These are phyloP conservation scores for Pollenia amentaria DNA, from an alignment of 2,888 invertebrate species.

Conservation along the genomic window DNA sequence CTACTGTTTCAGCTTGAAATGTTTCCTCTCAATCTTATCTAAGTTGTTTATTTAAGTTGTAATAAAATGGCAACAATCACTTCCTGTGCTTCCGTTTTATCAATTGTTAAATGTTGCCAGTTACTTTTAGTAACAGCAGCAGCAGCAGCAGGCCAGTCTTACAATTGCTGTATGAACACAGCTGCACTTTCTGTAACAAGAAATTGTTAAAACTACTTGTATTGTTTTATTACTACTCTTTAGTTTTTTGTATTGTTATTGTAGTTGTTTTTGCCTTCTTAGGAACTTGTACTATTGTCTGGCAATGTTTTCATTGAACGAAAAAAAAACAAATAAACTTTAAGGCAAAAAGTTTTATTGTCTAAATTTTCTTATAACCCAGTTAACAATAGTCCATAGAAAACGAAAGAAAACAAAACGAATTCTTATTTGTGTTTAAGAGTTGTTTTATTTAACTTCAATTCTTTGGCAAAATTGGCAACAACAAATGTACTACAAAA, in stretches of 20 bases:
- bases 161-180: conserved; percentile 11
- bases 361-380: conserved; percentile 28
- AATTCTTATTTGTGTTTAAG: conserved; percentile 61
- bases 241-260: conserved; percentile 17
- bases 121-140: conserved; percentile 13
- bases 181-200: conserved; percentile 20
- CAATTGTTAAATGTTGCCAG: conserved; percentile 64
- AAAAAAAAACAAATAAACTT: conserved; percentile 10
- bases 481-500: background rate
- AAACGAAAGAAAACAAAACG: conserved; percentile 12
- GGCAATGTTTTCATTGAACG: conserved; percentile 3
- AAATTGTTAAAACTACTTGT: conserved; percentile 34
- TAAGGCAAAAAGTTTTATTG: conserved; percentile 37
- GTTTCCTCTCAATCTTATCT: conserved; percentile 41
- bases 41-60: conserved; percentile 68
- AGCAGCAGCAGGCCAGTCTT: conserved; percentile 7
- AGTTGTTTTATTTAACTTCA: conserved; percentile 63
- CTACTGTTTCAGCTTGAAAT: background rate
- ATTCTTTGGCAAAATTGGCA: conserved; percentile 4
- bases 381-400: conserved; percentile 21
- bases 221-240: conserved; percentile 42
- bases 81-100: conserved; percentile 68
- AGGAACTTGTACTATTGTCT: conserved; percentile 28
- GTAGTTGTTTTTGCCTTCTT: conserved; percentile 27
- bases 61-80: conserved; percentile 68